A percentile compares a stretch with the other conserved stretches of the same genome.
Conservation (phyloP, 2,113 vertebrate species). For the Salvelinus alpinus region DNA sequence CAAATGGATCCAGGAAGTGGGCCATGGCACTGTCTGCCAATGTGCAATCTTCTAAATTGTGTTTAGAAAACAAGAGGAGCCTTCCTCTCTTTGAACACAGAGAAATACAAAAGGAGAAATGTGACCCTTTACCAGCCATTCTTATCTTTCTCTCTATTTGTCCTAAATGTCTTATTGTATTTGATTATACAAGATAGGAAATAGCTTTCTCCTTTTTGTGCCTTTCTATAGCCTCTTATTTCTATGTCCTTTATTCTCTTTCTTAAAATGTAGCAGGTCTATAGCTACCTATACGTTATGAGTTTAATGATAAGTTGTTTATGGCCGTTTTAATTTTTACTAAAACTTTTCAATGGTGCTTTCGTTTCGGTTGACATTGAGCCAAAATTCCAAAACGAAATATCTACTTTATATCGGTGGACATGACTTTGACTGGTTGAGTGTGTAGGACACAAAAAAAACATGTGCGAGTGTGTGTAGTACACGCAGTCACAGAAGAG, state of each 20-base stretch:
- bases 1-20: slow-evolving; percentile 35
- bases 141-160: slow-evolving; percentile 35
- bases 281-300: too few relatives aligned
- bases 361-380: background rate
- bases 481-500: background rate
- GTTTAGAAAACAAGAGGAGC: slow-evolving; percentile 68
- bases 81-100: slow-evolving; percentile 58
- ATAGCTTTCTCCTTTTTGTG: background rate
- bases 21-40: slow-evolving; percentile 38
- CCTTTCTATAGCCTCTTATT: too few relatives aligned
- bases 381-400: too few relatives aligned
- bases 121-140: slow-evolving; percentile 40
- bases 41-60: slow-evolving; percentile 71
- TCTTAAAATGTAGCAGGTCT: too few relatives aligned
- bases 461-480: background rate
- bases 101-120: slow-evolving; percentile 62
- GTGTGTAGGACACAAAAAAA: too few relatives aligned
- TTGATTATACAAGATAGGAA: slow-evolving; percentile 23
- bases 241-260: too few relatives aligned
- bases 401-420: too few relatives aligned
- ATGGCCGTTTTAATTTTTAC: too few relatives aligned
- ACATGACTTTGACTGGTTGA: background rate
- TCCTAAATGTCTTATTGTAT: slow-evolving; percentile 33
- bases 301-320: too few relatives aligned
- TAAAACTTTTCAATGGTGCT: background rate